These are phyloP conservation scores for Pachycephala philippinensis DNA, from an alignment of 2,113 vertebrate species.

Conservation along the genomic window DNA sequence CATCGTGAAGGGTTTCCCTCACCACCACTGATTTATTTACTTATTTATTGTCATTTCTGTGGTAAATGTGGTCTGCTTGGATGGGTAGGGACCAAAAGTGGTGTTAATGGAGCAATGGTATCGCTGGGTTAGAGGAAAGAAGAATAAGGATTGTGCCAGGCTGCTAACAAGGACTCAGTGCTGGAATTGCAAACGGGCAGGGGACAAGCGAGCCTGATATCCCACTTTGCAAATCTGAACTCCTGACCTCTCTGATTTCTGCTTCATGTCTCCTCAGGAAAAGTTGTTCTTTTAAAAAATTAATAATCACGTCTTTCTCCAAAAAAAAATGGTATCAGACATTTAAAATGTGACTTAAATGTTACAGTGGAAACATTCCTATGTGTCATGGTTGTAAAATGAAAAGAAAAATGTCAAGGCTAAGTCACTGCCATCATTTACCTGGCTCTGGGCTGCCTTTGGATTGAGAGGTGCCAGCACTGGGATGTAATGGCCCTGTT, in stretches of 20 bases:
- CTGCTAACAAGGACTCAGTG: background rate
- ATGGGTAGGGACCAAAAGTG: background rate
- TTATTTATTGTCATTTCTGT: background rate
- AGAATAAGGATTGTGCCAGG: background rate
- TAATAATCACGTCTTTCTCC: background rate
- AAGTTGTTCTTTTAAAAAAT: background rate
- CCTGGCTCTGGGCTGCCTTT: background rate
- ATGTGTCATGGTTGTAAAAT: slow-evolving; percentile 4
- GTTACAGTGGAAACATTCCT: background rate
- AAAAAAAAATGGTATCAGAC: background rate
- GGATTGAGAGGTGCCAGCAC: background rate
- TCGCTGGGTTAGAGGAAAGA: background rate
- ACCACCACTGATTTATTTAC: background rate
- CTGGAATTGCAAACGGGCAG: background rate
- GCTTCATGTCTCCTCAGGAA: background rate
- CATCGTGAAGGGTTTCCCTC: background rate
- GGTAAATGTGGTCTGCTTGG: background rate
- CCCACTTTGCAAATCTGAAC: background rate
- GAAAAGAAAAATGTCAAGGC: slow-evolving; percentile 38
- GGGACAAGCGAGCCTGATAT: background rate
- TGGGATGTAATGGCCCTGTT: background rate
- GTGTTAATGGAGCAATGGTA: background rate
- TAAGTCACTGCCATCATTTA: slow-evolving; percentile 13
- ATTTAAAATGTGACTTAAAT: slow-evolving; percentile 29
- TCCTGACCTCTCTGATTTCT: background rate